Evolutionary conservation across 2,113 vertebrate species (phyloP).

Genomic region (Odontophorus gujanensis): DNA sequence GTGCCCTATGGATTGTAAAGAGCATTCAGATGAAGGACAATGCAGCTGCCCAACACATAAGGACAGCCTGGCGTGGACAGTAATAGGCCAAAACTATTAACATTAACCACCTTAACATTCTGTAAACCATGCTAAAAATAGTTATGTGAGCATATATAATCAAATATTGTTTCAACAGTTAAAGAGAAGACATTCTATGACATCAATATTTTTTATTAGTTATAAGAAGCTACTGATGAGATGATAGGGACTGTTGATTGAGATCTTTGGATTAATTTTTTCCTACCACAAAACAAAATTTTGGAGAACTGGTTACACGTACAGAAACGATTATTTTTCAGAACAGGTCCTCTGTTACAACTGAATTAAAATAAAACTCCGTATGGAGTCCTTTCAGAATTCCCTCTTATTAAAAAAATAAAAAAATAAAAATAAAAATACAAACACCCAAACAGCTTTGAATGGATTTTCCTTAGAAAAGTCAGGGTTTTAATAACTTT

Average conservation of each 20-base stretch:
- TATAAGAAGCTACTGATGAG: neutral
- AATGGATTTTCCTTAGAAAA: neutral
- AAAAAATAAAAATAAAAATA: neutral
- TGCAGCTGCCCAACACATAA: neutral
- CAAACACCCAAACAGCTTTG: neutral
- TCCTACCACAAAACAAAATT: neutral
- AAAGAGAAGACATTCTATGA: neutral
- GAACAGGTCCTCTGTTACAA: neutral
- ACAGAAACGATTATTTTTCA: neutral
- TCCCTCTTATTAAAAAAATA: neutral
- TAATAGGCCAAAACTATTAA: constrained; percentile 3
- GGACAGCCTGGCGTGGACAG: constrained; percentile 8
- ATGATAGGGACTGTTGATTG: neutral
- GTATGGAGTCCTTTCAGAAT: neutral
- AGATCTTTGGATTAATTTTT: neutral
- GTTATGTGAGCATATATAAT: neutral
- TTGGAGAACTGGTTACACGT: neutral
- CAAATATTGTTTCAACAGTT: neutral
- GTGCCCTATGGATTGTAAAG: neutral
- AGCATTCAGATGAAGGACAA: constrained; percentile 6
- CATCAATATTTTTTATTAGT: neutral
- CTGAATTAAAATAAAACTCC: neutral
- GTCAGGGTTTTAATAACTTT: neutral
- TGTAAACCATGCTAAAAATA: neutral
- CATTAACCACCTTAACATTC: too few species aligned